These are phyloP conservation scores for Chauna torquata DNA, from an alignment of 2,113 vertebrate species.

Conservation along the genomic window DNA sequence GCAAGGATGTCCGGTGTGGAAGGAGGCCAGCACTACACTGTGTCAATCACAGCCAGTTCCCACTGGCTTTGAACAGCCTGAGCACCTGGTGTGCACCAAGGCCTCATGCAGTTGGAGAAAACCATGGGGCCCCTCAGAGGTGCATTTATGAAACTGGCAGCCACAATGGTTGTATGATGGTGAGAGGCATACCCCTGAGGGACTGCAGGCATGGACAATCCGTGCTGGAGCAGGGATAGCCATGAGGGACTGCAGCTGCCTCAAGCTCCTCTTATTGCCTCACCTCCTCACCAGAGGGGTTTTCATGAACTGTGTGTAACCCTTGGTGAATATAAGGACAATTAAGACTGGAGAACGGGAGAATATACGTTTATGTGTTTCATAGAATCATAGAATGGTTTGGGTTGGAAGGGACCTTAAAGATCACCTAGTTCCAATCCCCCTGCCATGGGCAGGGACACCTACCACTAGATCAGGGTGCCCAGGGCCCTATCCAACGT, in stretches of 20 bases:
- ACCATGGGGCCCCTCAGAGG: rapidly evolving
- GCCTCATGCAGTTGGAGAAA: not conserved
- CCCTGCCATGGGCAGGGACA: no score
- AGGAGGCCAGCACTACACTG: not conserved
- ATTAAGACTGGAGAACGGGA: not conserved
- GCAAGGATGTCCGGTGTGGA: rapidly evolving
- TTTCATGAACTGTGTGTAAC: not conserved
- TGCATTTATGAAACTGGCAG: not conserved
- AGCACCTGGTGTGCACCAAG: not conserved
- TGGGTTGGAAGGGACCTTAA: no score
- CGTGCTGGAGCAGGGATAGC: rapidly evolving
- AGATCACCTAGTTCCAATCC: no score
- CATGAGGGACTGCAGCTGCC: not conserved
- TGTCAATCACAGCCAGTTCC: not conserved
- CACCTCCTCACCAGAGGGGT: not conserved
- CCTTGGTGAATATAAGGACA: not conserved
- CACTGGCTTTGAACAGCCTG: rapidly evolving
- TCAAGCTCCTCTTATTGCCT: rapidly evolving
- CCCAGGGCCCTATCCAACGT: no score
- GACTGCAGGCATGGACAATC: no score
- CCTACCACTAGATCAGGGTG: no score
- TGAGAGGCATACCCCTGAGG: not conserved
- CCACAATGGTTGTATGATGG: rapidly evolving
- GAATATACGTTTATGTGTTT: not conserved
- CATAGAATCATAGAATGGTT: no score